Percentiles rank a stretch among this genome's conserved stretches.
Conservation (phyloP, 2,797 vertebrate species). For the Thalassophryne amazonica region DNA sequence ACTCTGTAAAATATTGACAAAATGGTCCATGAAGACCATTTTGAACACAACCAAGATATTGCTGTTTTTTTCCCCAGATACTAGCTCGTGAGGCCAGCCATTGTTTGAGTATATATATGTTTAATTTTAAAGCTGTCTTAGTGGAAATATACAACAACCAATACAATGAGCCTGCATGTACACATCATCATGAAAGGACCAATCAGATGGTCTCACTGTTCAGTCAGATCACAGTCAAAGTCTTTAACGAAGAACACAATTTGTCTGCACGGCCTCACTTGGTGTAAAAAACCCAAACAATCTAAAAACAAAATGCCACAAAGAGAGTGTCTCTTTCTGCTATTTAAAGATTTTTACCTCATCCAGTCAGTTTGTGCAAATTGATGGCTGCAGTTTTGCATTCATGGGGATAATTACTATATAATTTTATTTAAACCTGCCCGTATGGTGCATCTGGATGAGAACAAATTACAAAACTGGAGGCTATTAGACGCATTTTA, state of each 20-base stretch:
- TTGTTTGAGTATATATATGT: slow-evolving; percentile 16
- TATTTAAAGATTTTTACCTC: background rate
- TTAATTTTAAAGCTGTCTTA: slow-evolving; percentile 22
- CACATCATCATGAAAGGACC: slow-evolving; percentile 40
- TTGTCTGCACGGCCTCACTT: background rate
- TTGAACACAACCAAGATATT: too few species aligned
- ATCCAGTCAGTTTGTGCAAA: slow-evolving; percentile 10
- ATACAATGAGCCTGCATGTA: slow-evolving; percentile 26
- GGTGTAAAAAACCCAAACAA: background rate
- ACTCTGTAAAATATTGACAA: too few species aligned
- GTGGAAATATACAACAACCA: slow-evolving; percentile 10
- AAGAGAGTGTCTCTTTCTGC: background rate
- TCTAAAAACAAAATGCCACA: background rate
- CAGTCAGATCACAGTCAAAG: slow-evolving; percentile 31
- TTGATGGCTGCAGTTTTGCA: slow-evolving; percentile 22
- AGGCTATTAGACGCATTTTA: slow-evolving; percentile 39
- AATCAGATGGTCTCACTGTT: slow-evolving; percentile 9
- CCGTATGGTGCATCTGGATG: slow-evolving; percentile 46
- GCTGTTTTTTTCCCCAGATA: too few species aligned
- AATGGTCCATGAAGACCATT: too few species aligned
- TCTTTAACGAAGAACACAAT: slow-evolving; percentile 4
- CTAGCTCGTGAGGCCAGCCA: too few species aligned
- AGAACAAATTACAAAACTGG: slow-evolving; percentile 39
- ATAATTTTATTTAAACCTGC: slow-evolving; percentile 48
- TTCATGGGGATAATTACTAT: slow-evolving; percentile 45